Base-by-base conservation (phyloP, 2,797 vertebrate genomes). In the Poecilia wingei region DNA sequence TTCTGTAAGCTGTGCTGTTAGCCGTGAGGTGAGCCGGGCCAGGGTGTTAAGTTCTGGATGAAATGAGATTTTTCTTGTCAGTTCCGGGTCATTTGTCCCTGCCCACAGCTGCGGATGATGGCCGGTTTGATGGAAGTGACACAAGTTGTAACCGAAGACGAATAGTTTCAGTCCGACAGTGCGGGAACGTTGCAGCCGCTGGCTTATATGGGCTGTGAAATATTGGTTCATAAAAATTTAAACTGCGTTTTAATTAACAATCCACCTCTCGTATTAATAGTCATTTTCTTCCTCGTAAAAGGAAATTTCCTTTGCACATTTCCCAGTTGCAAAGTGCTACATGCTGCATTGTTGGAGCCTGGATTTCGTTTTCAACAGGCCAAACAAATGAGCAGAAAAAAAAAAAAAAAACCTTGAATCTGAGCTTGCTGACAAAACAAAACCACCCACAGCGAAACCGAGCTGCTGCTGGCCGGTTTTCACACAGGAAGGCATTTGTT, bases 181-280 rank as follows among this genome's bases (percentile, higher is more conserved):
- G 28, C 78, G 41, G 77, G 55, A 86, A 85, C 53, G 57, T 79
- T 93, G 68, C 78, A 66, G 74, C 74, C 68, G 68, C 76, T 59
- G 77, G 86, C 83, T 86, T 73, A 81, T 85, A 89, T 85, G 64
- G 73, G 80, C 79, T 75, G 87, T 91, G 82, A 89, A 87, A 93
- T 89, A 86, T 79, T 81, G 80, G 28, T 74, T 93, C 79, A 89
- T 93, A 84, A 92, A 93, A 74, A 89, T 85, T 89, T 72, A 89
- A 76, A 43, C 28, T 1, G 20, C 47, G 31, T 80, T 92, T 81
- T 89, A 93, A 92, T 92, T 91, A 91, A 91, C 51, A 90, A 82
- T 66, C 70, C 28, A 9, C 28, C 14, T 59, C 77, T 73, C 45
- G 68, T 53, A 84, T 84, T 84, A 84, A 69, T 41, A 55, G 80